phyloP scores from a whole-genome alignment of 2,888 invertebrate genomes.

The Lottia scabra region DNA sequence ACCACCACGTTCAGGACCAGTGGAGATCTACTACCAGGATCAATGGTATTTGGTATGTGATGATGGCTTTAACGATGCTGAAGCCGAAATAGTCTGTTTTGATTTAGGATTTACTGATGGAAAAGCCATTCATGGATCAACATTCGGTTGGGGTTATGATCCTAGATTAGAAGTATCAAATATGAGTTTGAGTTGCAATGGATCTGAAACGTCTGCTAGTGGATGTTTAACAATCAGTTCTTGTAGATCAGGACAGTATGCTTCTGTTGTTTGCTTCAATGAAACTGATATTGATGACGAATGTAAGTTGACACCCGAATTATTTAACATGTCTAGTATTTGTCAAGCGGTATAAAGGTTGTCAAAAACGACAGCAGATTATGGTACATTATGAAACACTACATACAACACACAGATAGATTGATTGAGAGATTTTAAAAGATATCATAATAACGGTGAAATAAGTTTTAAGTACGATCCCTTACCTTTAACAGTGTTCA shows the following conservation, averaged over 20 bases:
- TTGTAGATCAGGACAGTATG: slow-evolving; percentile 41
- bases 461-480: too few relatives aligned
- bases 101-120: slow-evolving; percentile 52
- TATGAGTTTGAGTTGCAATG: slow-evolving; percentile 41
- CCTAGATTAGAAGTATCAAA: slow-evolving; percentile 18
- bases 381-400: too few relatives aligned
- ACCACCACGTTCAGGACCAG: slow-evolving; percentile 40
- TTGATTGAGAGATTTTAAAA: too few relatives aligned
- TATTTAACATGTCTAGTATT: too few relatives aligned
- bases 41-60: slow-evolving; percentile 54
- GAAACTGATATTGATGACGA: slow-evolving; percentile 4
- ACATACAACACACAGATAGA: too few relatives aligned
- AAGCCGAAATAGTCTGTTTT: slow-evolving; percentile 49
- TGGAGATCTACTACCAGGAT: slow-evolving; percentile 41
- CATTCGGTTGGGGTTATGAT: slow-evolving; percentile 40
- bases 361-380: too few relatives aligned
- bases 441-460: too few relatives aligned
- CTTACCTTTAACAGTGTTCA: too few relatives aligned
- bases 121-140: slow-evolving; percentile 48
- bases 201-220: slow-evolving; percentile 25
- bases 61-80: slow-evolving; percentile 48
- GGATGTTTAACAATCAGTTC: slow-evolving; percentile 41
- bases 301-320: background rate
- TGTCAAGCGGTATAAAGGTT: too few relatives aligned
- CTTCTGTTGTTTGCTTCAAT: slow-evolving; percentile 51